Evolutionary conservation across 2,888 invertebrate genomes (phyloP).

Genomic region (Apantesis nais): DNA sequence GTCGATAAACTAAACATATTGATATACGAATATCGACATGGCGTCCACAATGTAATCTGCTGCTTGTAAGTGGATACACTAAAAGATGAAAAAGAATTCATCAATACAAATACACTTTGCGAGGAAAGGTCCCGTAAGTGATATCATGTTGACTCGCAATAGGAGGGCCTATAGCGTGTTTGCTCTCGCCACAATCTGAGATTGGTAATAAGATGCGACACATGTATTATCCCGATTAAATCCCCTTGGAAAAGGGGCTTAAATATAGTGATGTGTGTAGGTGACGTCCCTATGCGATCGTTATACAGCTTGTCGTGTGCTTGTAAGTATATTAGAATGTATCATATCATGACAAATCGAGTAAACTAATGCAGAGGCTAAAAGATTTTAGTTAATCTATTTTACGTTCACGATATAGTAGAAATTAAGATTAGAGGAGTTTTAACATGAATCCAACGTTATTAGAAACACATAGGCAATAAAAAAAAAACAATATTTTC

Average conservation of each 20-base stretch:
- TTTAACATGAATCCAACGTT: too few species aligned
- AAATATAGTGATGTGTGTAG: constrained; percentile 73
- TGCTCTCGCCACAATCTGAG: constrained; percentile 79
- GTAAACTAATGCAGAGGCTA: background rate
- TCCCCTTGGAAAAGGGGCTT: constrained; percentile 76
- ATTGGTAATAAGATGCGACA: constrained; percentile 85
- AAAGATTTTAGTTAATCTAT: background rate
- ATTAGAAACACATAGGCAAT: too few species aligned
- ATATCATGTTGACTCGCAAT: constrained; percentile 78
- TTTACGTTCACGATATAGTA: too few species aligned
- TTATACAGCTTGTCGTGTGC: constrained; percentile 43
- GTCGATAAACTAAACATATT: constrained; percentile 13
- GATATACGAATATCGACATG: constrained; percentile 26
- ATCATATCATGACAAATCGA: constrained; percentile 13
- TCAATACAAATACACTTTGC: constrained; percentile 75
- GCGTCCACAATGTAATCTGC: constrained; percentile 40
- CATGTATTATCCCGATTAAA: constrained; percentile 83
- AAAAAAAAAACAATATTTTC: too few species aligned
- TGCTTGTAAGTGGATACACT: constrained; percentile 60
- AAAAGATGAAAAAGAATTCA: constrained; percentile 69
- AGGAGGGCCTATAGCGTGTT: constrained; percentile 73
- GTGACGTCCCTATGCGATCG: constrained; percentile 47
- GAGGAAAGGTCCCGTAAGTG: constrained; percentile 73
- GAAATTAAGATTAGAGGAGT: too few species aligned
- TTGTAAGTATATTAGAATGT: constrained; percentile 27